These are phyloP conservation scores for Mastomys coucha DNA, from an alignment of 2,113 vertebrate species.

Conservation along the genomic window DNA sequence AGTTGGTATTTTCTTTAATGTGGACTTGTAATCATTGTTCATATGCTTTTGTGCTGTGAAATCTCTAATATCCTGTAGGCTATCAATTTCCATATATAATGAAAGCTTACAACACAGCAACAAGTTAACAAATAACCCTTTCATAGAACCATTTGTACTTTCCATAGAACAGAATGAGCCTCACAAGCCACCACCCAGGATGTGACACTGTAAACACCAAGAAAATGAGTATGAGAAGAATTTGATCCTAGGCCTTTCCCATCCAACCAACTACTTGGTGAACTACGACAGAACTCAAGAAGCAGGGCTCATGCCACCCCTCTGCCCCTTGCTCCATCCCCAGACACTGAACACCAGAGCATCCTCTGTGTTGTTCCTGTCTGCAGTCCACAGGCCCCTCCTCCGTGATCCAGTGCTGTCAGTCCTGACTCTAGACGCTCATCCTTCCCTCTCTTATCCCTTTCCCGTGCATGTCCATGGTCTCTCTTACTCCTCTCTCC, in stretches of 20 bases:
- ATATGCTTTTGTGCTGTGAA: not conserved
- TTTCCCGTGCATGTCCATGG: not conserved
- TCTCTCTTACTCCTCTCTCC: not conserved
- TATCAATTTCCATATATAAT: not conserved
- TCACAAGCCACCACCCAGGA: not conserved
- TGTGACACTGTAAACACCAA: not conserved
- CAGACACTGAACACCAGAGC: not conserved
- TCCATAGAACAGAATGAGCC: not conserved
- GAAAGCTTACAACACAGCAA: not conserved
- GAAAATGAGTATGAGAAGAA: not conserved
- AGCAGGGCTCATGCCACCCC: not conserved
- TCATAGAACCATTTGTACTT: not conserved
- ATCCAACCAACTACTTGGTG: not conserved
- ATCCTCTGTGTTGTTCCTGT: not conserved
- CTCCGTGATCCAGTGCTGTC: not conserved
- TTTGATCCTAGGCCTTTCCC: not conserved
- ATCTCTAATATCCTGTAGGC: not conserved
- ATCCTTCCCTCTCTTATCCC: not conserved
- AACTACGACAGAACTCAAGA: not conserved
- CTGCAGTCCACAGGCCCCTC: not conserved
- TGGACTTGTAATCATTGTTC: not conserved
- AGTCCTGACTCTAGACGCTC: not conserved
- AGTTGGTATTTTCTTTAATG: conserved; percentile 6
- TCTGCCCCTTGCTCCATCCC: not conserved
- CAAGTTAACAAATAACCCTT: not conserved